Evolutionary conservation across 2,113 vertebrate genomes (phyloP), one percentile per base, ranked within the genome.

Genomic region (Pithys albifrons): DNA sequence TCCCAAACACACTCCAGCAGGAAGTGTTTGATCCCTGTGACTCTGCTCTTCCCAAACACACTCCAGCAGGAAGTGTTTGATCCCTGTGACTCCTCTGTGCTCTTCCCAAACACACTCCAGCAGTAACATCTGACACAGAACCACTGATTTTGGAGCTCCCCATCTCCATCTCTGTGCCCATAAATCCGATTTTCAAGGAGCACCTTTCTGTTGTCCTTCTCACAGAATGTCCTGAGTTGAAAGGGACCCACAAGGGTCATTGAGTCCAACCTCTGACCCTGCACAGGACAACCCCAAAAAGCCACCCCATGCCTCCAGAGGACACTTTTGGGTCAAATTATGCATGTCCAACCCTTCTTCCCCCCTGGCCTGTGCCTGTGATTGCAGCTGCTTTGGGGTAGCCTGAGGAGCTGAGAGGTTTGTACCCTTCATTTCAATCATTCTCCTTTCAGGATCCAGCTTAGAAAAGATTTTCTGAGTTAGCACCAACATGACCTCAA

Each of bases 391-490:
- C 66, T 41, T 37, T 15, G 20, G 29, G 12, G 39, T 23, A 35
- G 78, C 52, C 77, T 1, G 20, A 18, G 31, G 25, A 84, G 84
- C 88, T 3, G 31, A 69, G 75, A 45, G 35, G 37, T 39, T 92
- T 93, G 46, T 67, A 85, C 54, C 67, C 58, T 58, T 96, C 66
- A 91, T 91, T 93, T 62, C 55, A 61, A 51, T 88, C 39, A 39
- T 57, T 88, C 51, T 89, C 61, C 72, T 92, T 43, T 86, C 95
- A 83, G 23, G 39, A 86, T 58, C 69, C 92, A 37, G 88, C 88
- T 96, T 88, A 86, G 65, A 52, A 92, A 92, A 97, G 92, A 78
- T 90, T 92, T 92, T 84, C 76, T 43, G 64, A 52, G 72, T 83
- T 78, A 61, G 59, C 74, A 64, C 14, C 1, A 82, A 64, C 59